Evolutionary conservation across 2,113 vertebrate species (phyloP).

Genomic region (Podarcis muralis): DNA sequence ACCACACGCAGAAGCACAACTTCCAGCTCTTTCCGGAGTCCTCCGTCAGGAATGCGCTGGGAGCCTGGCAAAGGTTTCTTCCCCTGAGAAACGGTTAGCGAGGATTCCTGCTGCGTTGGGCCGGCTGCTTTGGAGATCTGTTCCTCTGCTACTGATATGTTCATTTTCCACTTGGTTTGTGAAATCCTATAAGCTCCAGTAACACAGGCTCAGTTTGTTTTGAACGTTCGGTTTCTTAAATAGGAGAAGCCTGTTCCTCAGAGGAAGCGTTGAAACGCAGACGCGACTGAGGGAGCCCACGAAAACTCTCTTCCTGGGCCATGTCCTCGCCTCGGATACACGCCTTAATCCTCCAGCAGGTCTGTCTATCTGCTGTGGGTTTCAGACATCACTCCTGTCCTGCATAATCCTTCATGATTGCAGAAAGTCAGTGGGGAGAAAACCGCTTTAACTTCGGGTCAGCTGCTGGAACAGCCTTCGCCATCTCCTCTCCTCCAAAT

Average conservation of each 20-base stretch:
- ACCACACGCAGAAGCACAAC: neutral
- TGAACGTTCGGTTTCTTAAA: neutral
- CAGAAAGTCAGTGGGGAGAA: neutral
- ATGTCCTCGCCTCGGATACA: neutral
- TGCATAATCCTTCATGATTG: slow-evolving; percentile 21
- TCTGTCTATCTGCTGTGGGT: neutral
- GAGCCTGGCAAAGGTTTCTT: neutral
- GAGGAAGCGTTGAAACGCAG: neutral
- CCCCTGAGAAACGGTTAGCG: no score
- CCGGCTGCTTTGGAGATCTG: neutral
- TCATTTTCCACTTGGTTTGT: neutral
- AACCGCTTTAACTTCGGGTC: neutral
- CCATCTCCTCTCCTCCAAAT: neutral
- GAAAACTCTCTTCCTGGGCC: neutral
- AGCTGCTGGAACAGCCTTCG: neutral
- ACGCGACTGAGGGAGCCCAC: no score
- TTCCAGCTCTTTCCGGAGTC: neutral
- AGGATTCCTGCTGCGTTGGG: neutral
- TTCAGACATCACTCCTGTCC: neutral
- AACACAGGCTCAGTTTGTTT: rapidly evolving
- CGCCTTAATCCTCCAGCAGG: neutral
- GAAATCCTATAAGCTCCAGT: neutral
- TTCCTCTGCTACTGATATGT: rapidly evolving
- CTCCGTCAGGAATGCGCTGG: neutral
- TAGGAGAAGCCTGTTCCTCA: neutral